Conservation (phyloP, 2,888 invertebrate species). For the Brachycybe producta region DNA sequence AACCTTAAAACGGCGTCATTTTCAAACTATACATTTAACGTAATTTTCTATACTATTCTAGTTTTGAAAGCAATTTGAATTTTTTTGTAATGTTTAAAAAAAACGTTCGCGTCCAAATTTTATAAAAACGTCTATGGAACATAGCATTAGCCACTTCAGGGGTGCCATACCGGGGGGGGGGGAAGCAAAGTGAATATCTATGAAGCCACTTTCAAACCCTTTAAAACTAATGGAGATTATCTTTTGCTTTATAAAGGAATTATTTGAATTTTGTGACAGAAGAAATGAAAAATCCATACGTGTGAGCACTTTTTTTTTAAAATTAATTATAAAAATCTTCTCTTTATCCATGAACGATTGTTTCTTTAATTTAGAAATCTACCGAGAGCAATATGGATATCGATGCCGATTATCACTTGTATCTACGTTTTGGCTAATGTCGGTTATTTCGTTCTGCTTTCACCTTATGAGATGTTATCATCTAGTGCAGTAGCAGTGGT, state of each 20-base stretch:
- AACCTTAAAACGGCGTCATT: too few relatives aligned
- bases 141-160: too few relatives aligned
- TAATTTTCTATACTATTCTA: too few relatives aligned
- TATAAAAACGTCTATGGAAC: too few relatives aligned
- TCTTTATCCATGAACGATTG: neutral
- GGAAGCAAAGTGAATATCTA: too few relatives aligned
- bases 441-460: slow-evolving; percentile 74
- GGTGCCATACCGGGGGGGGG: too few relatives aligned
- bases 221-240: slow-evolving; percentile 4
- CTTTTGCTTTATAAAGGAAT: slow-evolving; percentile 45
- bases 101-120: too few relatives aligned
- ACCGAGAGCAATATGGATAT: slow-evolving; percentile 82
- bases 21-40: too few relatives aligned
- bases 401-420: slow-evolving; percentile 70
- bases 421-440: slow-evolving; percentile 81
- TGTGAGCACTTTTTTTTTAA: slow-evolving; percentile 37
- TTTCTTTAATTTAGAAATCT: slow-evolving; percentile 49
- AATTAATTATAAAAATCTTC: neutral
- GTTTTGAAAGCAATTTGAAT: too few relatives aligned
- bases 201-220: neutral
- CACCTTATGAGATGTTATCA: slow-evolving; percentile 63
- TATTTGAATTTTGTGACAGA: slow-evolving; percentile 89
- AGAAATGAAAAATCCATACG: slow-evolving; percentile 69
- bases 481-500: slow-evolving; percentile 95
- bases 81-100: too few relatives aligned